Evolutionary conservation across 2,888 invertebrate species (phyloP).

Genomic region (Scaptomyza caliginosa): DNA sequence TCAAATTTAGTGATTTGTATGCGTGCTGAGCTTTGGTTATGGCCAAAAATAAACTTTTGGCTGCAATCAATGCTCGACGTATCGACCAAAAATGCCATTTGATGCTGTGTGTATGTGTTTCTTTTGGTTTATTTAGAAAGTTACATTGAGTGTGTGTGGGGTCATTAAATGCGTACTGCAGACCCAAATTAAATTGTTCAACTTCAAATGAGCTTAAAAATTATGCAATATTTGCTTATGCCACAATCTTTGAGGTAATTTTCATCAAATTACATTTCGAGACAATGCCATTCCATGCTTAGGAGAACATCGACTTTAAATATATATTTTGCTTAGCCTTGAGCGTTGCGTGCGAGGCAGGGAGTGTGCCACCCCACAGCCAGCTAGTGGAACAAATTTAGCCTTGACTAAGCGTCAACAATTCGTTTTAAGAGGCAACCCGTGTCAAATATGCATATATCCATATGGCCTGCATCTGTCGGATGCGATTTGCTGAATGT

Average conservation of each 20-base stretch:
- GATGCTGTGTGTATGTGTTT: slow-evolving; percentile 36
- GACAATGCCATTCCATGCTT: slow-evolving; percentile 43
- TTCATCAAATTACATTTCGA: slow-evolving; percentile 40
- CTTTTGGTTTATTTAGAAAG: slow-evolving; percentile 60
- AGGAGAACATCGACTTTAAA: slow-evolving; percentile 26
- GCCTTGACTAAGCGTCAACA: slow-evolving; percentile 8
- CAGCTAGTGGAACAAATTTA: neutral
- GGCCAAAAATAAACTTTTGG: slow-evolving; percentile 19
- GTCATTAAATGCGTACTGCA: slow-evolving; percentile 45
- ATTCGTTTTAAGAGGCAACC: slow-evolving; percentile 10
- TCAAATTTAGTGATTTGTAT: slow-evolving; percentile 69
- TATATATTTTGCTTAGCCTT: slow-evolving; percentile 7
- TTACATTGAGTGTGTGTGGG: slow-evolving; percentile 38
- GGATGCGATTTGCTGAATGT: slow-evolving; percentile 17
- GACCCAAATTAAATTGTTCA: slow-evolving; percentile 53
- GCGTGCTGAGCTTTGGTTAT: slow-evolving; percentile 45
- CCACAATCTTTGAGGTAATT: slow-evolving; percentile 25
- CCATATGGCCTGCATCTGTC: slow-evolving; percentile 43
- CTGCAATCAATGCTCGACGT: slow-evolving; percentile 31
- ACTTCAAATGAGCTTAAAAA: slow-evolving; percentile 31
- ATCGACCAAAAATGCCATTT: slow-evolving; percentile 23
- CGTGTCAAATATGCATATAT: slow-evolving; percentile 20
- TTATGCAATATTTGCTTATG: slow-evolving; percentile 54
- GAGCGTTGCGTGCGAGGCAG: too few relatives aligned
- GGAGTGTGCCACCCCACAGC: too few relatives aligned